Evolutionary conservation across 2,113 vertebrate genomes (phyloP).

Genomic region (Anas platyrhynchos): DNA sequence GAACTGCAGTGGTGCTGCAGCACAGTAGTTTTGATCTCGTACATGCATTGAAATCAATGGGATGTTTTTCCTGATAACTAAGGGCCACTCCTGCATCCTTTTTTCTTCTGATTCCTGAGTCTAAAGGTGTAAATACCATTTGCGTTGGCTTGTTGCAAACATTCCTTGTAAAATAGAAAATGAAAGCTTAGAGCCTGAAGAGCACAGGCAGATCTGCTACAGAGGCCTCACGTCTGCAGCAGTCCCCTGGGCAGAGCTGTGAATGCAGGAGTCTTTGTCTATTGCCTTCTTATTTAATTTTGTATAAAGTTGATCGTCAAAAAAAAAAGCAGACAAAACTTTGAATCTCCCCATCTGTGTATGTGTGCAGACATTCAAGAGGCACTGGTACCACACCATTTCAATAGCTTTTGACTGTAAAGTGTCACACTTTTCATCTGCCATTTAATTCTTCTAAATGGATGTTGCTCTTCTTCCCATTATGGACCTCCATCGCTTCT

Average conservation of each 20-base stretch:
- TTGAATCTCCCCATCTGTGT: background rate
- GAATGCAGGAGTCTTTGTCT: background rate
- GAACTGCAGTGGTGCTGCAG: background rate
- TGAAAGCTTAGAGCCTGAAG: background rate
- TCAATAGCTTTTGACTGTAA: constrained; percentile 19
- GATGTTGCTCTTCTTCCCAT: constrained; percentile 57
- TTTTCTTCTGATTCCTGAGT: background rate
- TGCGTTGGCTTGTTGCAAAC: background rate
- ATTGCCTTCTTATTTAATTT: constrained; percentile 10
- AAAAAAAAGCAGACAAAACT: background rate
- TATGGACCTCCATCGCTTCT: constrained; percentile 58
- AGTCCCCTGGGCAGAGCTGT: background rate
- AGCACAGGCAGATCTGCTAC: background rate
- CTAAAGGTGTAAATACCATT: background rate
- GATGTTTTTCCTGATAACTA: background rate
- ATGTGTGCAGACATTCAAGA: background rate
- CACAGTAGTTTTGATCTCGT: background rate
- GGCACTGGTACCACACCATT: background rate
- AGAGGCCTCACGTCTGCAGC: background rate
- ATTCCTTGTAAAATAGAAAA: background rate
- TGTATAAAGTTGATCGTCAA: background rate
- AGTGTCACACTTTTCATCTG: constrained; percentile 42
- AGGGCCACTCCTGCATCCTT: too few species aligned
- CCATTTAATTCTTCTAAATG: constrained; percentile 73
- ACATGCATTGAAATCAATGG: background rate